phyloP scores from a whole-genome alignment of 92 coral and sea anemone species.

The Epizoanthus illoricatus region DNA sequence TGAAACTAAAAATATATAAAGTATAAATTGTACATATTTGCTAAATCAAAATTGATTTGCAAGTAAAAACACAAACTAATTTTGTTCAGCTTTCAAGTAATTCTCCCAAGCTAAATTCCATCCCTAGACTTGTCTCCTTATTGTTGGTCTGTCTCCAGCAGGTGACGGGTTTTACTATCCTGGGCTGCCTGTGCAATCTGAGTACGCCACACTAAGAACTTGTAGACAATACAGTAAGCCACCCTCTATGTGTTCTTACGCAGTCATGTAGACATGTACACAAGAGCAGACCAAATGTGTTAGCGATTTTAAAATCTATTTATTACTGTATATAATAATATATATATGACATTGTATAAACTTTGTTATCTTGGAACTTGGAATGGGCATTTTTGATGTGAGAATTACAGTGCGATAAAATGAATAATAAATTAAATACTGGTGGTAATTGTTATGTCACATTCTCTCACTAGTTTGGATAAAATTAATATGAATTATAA shows the following conservation, averaged over 20 bases:
- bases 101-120: too few relatives aligned
- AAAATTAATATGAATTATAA: too few relatives aligned
- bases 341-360: too few relatives aligned
- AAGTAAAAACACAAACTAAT: too few relatives aligned
- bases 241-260: background rate
- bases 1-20: too few relatives aligned
- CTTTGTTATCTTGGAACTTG: too few relatives aligned
- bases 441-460: background rate
- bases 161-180: conserved; percentile 86
- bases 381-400: background rate
- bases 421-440: background rate
- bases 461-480: background rate
- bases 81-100: too few relatives aligned
- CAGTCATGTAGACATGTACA: background rate
- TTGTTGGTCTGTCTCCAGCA: conserved; percentile 35
- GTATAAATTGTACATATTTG: too few relatives aligned
- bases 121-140: background rate
- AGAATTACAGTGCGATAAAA: background rate
- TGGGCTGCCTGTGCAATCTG: conserved; percentile 88
- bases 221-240: conserved; percentile 93
- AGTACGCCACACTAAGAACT: conserved; percentile 88
- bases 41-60: too few relatives aligned
- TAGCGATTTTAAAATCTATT: background rate
- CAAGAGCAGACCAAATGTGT: background rate
- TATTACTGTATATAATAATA: background rate